Conservation (phyloP, 1,140 invertebrate species). For the Sinella curviseta region DNA sequence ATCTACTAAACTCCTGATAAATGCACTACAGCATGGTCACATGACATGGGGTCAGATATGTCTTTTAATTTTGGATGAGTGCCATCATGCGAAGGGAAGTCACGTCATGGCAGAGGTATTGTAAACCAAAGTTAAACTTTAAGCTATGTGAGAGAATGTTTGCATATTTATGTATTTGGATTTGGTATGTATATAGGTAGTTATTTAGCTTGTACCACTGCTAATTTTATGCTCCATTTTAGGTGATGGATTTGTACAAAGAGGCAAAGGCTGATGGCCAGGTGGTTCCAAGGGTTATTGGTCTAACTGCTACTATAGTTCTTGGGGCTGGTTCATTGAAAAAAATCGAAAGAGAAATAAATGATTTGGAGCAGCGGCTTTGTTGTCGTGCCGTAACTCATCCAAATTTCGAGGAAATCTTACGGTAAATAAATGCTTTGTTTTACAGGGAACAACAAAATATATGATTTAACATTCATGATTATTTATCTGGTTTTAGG, state of each 20-base stretch:
- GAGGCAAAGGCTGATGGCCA: constrained; percentile 49
- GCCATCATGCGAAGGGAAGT: constrained; percentile 75
- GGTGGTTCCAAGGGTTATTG: constrained; percentile 71
- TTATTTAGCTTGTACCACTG: too few species aligned
- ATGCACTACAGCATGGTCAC: constrained; percentile 67
- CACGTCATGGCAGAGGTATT: constrained; percentile 64
- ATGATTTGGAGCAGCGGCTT: too few species aligned
- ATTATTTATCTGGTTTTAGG: not conserved
- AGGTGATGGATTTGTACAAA: constrained; percentile 32
- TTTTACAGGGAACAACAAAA: too few species aligned
- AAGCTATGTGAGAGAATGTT: too few species aligned
- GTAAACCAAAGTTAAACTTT: not conserved
- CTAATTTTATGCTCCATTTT: not conserved
- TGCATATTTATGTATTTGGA: too few species aligned
- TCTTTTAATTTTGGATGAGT: constrained; percentile 88
- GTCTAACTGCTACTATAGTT: constrained; percentile 80
- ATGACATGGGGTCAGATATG: constrained; percentile 67
- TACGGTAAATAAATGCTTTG: constrained; percentile 47
- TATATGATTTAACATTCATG: too few species aligned
- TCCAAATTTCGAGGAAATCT: constrained; percentile 59
- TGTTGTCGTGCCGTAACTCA: constrained; percentile 71
- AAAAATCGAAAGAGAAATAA: too few species aligned
- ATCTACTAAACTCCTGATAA: constrained; percentile 77
- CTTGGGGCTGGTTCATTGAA: too few species aligned
- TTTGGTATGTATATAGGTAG: too few species aligned